Base-by-base conservation (phyloP, 2,888 invertebrate genomes). In the Trilocha varians region DNA sequence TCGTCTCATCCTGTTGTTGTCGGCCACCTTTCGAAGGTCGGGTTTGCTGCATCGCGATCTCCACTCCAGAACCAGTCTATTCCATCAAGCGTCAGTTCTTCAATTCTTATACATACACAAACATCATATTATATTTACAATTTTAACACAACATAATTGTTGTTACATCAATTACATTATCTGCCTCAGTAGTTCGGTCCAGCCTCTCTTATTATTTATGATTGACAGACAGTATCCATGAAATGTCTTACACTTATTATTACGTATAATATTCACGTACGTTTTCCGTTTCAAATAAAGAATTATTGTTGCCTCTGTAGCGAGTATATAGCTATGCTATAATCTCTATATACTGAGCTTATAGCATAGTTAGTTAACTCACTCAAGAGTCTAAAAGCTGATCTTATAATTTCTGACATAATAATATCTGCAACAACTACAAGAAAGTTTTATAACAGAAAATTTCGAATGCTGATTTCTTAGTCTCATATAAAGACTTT, bases 161-260 rank as follows among this genome's bases (percentile, higher is more conserved):
- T 53, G 47, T 52, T 6, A 32, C 34, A 16, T 32, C 38, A 37
- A 11, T 37, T 11, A 16, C 16, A 25, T 11, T 9, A 25, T 25
- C 44, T 52, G 49, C 50, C 49, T 57, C 54, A 53, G 46, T 51
- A 32, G 32, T n/a, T 4, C 15, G 49, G 43, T 39, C 25, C 9
- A 34, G 33, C 32, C 11, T 47, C 42, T 43, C 51, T 48, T 51
- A 48, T 52, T 48, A 54, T 42, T 41, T 48, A 44, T 40, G 36
- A 52, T 45, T 54, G 52, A 54, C 52, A 52, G 50, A 46, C 47
- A 13, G 36, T 50, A 57, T 50, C 50, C 50, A 41, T 39, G 46
- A 48, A 49, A 39, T 50, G 46, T 52, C 48, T 52, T 53, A 38
- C 33, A 35, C 6, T 16, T 34, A 38, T 40, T 38, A 38, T 15